A percentile compares a stretch with the other conserved stretches of the same genome.
Conservation (phyloP, 2,888 invertebrate species). For the Dione juno region DNA sequence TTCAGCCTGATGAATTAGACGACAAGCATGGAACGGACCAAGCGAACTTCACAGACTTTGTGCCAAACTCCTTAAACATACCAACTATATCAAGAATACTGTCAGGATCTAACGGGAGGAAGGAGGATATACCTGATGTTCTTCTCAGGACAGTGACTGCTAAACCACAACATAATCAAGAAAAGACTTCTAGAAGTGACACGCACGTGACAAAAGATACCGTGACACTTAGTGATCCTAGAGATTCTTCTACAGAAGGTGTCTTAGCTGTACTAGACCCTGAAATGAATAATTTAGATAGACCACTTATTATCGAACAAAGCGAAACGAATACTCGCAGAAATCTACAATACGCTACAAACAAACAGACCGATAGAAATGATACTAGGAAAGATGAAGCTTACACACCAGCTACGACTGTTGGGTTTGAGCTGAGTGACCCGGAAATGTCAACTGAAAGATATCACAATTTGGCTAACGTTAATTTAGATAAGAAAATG, state of each 20-base stretch:
- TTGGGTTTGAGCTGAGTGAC: conserved; percentile 76
- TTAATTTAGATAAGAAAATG: conserved; percentile 80
- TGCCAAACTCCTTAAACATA: conserved; percentile 87
- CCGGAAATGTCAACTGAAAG: conserved; percentile 81
- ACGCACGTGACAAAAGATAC: conserved; percentile 73
- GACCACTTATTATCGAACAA: conserved; percentile 75
- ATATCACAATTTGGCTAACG: conserved; percentile 84
- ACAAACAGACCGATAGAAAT: conserved; percentile 60
- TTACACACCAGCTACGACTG: conserved; percentile 73
- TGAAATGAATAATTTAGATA: conserved; percentile 81
- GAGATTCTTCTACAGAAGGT: conserved; percentile 77
- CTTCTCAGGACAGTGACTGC: conserved; percentile 87
- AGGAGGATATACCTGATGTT: conserved; percentile 91
- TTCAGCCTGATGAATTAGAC: conserved; percentile 78
- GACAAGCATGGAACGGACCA: conserved; percentile 76
- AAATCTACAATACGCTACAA: conserved; percentile 78
- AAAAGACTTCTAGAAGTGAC: conserved; percentile 75
- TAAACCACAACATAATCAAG: conserved; percentile 75
- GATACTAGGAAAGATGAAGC: conserved; percentile 68
- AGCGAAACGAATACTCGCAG: conserved; percentile 81
- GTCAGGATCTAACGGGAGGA: conserved; percentile 92
- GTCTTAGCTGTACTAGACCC: conserved; percentile 78
- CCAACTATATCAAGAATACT: conserved; percentile 93
- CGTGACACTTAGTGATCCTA: conserved; percentile 73
- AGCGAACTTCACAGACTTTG: conserved; percentile 85